These are phyloP conservation scores for Pimephales promelas DNA, from an alignment of 2,113 vertebrate species.

Conservation along the genomic window DNA sequence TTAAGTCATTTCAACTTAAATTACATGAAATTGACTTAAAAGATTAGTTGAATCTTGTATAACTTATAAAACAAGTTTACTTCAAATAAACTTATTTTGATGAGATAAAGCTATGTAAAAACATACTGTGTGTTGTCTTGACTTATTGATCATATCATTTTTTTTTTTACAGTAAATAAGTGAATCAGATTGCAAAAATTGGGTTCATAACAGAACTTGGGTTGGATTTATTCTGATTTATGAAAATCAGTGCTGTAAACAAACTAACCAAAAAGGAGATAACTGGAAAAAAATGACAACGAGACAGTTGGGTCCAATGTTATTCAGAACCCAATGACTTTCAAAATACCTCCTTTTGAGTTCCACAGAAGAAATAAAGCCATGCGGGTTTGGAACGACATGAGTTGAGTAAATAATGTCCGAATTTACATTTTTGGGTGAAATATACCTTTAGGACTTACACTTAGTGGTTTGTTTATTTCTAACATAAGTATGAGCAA, in stretches of 20 bases:
- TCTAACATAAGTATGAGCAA: not conserved
- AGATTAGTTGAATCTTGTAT: no score
- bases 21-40: no score
- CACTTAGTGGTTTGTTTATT: not conserved
- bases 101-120: no score
- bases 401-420: not conserved
- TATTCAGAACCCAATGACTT: no score
- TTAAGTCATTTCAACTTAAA: no score
- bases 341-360: not conserved
- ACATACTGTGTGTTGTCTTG: no score
- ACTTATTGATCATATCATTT: no score
- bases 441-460: not conserved
- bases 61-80: no score
- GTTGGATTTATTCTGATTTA: not conserved
- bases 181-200: not conserved
- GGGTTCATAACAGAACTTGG: not conserved
- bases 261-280: not conserved
- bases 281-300: not conserved
- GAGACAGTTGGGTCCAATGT: not conserved
- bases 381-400: not conserved
- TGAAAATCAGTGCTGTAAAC: not conserved
- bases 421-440: not conserved
- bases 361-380: not conserved
- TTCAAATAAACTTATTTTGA: no score
- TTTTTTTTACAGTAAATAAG: not conserved